Evolutionary conservation across 2,113 vertebrate species (phyloP).

Genomic region (Psilopsiagon aymara): DNA sequence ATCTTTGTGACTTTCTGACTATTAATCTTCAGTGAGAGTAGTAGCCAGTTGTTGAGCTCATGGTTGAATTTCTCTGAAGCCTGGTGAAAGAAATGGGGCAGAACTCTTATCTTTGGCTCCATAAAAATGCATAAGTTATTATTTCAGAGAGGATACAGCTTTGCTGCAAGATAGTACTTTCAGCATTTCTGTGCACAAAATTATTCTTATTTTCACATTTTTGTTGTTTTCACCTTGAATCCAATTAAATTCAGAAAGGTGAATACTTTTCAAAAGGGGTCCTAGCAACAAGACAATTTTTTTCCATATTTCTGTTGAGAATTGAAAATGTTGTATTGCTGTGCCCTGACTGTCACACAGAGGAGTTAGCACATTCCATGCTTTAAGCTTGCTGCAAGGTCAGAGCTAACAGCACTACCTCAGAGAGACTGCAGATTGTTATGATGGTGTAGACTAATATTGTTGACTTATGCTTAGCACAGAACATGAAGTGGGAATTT

Average conservation of each 20-base stretch:
- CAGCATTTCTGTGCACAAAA: neutral
- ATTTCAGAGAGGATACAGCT: neutral
- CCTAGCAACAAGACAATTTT: neutral
- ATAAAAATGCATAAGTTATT: neutral
- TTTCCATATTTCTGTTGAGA: neutral
- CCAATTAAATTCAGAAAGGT: neutral
- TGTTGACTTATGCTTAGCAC: neutral
- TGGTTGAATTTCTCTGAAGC: neutral
- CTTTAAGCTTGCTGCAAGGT: neutral
- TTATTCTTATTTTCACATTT: neutral
- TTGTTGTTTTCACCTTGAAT: neutral
- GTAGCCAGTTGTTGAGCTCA: neutral
- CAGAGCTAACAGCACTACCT: neutral
- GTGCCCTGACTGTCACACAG: neutral
- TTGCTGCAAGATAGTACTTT: neutral
- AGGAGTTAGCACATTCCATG: neutral
- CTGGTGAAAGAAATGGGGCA: neutral
- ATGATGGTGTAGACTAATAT: neutral
- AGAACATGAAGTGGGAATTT: neutral
- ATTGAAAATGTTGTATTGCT: neutral
- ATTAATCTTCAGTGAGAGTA: neutral
- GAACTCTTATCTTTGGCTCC: neutral
- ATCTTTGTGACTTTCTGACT: neutral
- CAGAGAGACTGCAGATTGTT: neutral
- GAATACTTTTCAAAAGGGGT: neutral